phyloP scores from a whole-genome alignment of 2,797 vertebrate species.

The Rallus crepitans region DNA sequence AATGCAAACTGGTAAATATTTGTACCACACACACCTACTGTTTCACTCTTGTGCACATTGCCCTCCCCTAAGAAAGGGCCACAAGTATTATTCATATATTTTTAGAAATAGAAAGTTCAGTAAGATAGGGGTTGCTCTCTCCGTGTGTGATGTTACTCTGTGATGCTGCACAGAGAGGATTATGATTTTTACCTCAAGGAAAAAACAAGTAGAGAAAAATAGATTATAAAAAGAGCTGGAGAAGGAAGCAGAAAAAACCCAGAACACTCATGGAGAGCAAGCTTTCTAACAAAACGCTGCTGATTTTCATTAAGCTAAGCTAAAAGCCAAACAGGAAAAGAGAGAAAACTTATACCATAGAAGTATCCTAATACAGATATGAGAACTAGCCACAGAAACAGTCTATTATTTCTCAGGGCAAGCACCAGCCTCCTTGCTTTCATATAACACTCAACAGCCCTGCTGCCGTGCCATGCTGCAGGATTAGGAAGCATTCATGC shows the following conservation, averaged over 20 bases:
- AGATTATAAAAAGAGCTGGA: background rate
- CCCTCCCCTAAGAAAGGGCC: background rate
- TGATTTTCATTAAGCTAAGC: background rate
- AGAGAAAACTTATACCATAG: background rate
- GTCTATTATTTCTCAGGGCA: too few relatives aligned
- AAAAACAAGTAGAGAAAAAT: background rate
- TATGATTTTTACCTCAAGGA: constrained; percentile 10
- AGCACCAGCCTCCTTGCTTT: accelerated
- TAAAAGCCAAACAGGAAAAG: background rate
- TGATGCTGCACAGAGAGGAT: constrained; percentile 52
- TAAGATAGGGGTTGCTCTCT: constrained; percentile 20
- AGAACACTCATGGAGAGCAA: background rate
- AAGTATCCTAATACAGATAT: background rate
- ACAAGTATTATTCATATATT: constrained; percentile 13
- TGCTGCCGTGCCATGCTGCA: background rate
- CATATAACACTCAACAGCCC: background rate
- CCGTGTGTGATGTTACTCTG: background rate
- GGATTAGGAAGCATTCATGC: background rate
- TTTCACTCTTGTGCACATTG: background rate
- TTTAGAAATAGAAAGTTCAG: constrained; percentile 57
- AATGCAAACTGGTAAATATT: background rate
- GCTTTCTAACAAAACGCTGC: background rate
- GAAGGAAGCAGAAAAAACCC: accelerated
- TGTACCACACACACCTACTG: background rate
- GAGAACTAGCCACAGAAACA: background rate